Evolutionary conservation across 2,113 vertebrate genomes (phyloP).

Genomic region (Hirundichthys speculiger): DNA sequence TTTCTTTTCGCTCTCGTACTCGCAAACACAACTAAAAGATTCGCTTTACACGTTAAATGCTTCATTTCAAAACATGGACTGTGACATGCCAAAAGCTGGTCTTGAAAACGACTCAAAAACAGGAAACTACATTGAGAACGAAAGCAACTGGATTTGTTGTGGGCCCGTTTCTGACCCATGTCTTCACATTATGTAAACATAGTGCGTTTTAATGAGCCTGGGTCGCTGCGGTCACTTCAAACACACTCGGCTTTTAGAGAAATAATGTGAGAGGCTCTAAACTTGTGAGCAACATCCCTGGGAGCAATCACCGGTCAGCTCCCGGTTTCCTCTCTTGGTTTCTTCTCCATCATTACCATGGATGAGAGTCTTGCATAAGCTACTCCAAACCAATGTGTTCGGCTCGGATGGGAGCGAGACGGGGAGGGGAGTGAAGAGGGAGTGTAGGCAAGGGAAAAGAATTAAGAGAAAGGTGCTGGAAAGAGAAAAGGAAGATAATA

Average conservation of each 20-base stretch:
- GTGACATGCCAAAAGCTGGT: not conserved
- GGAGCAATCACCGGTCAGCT: constrained; percentile 69
- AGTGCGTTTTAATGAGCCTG: constrained; percentile 75
- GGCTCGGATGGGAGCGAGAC: constrained; percentile 35
- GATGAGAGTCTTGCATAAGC: constrained; percentile 78
- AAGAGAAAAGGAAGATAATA: constrained; percentile 61
- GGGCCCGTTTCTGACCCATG: constrained; percentile 36
- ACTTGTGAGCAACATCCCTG: constrained; percentile 67
- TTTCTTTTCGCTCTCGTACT: not conserved
- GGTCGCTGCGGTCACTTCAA: constrained; percentile 65
- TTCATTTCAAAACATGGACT: not conserved
- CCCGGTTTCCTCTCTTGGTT: constrained; percentile 69
- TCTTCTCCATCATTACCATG: constrained; percentile 66
- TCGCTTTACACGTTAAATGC: not conserved
- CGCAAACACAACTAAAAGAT: not conserved
- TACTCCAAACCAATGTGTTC: constrained; percentile 72
- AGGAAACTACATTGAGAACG: constrained; percentile 4
- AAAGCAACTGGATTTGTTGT: constrained; percentile 21
- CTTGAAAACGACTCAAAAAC: constrained; percentile 5
- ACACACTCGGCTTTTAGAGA: constrained; percentile 67
- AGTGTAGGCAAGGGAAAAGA: constrained; percentile 42
- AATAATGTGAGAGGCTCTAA: constrained; percentile 66
- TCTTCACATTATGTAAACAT: constrained; percentile 68
- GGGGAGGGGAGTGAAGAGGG: constrained; percentile 18
- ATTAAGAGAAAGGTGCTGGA: constrained; percentile 65